Conservation (phyloP, 2,888 invertebrate genomes). For the Aquatica leii region DNA sequence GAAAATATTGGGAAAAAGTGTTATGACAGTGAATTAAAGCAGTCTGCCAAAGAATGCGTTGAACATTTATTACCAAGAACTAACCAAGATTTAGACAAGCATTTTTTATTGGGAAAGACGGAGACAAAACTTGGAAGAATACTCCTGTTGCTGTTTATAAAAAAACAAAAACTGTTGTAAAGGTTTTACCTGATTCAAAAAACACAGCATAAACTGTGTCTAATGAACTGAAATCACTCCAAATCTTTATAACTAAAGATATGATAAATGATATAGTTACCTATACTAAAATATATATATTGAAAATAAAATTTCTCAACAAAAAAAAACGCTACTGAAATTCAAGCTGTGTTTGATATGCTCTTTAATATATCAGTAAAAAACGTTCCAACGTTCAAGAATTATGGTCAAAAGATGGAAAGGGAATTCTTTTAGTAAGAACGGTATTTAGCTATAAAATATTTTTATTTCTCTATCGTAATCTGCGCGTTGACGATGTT, state of each 20-base stretch:
- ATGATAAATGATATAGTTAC: conserved; percentile 7
- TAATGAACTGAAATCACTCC: not conserved
- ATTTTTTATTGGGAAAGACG: conserved; percentile 12
- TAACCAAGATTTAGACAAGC: not conserved
- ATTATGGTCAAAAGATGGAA: too few species aligned
- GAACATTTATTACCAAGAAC: not conserved
- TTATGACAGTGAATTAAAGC: conserved; percentile 7
- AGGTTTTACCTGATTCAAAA: conserved; percentile 6
- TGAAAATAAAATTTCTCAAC: conserved; percentile 12
- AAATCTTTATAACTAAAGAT: conserved; percentile 1
- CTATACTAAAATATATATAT: conserved; percentile 34
- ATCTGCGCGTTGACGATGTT: conserved; percentile 11
- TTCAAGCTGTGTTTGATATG: conserved; percentile 30
- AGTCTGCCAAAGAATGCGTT: not conserved
- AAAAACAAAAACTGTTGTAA: conserved; percentile 8
- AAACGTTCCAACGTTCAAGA: conserved; percentile 27
- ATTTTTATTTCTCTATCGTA: conserved; percentile 3
- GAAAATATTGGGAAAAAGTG: conserved; percentile 1
- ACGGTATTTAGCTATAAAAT: conserved; percentile 3
- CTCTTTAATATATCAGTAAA: conserved; percentile 28
- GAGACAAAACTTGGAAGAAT: conserved; percentile 10
- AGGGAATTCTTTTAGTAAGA: too few species aligned
- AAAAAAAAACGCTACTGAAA: conserved; percentile 24
- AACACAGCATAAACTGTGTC: conserved; percentile 2
- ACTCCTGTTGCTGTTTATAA: not conserved